These are phyloP conservation scores for Rhabdomys dilectus DNA, from an alignment of 2,113 vertebrate species.

Conservation along the genomic window DNA sequence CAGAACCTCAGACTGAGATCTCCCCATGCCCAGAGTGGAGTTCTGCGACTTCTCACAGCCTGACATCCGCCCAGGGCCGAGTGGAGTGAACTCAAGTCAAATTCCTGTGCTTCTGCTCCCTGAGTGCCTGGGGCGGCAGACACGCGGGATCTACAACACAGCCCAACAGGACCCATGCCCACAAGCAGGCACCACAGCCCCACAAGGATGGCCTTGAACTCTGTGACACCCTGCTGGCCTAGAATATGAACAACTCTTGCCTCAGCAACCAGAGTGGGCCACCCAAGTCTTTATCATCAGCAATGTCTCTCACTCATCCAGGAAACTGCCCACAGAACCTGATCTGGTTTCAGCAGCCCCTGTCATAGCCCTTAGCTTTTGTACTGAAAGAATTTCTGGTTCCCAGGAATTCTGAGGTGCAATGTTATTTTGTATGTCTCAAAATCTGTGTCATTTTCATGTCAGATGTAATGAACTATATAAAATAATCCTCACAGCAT, in stretches of 20 bases:
- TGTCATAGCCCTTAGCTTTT: background rate
- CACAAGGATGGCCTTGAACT: background rate
- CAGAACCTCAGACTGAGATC: no score
- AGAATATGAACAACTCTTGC: background rate
- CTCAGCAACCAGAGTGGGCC: background rate
- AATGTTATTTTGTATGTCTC: conserved; percentile 54
- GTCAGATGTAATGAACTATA: conserved; percentile 71
- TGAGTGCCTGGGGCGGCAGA: no score
- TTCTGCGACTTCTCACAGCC: no score
- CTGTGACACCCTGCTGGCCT: background rate
- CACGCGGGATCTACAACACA: no score
- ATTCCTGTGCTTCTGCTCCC: no score
- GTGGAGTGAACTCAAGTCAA: no score
- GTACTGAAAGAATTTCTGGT: background rate
- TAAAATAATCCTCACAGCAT: background rate
- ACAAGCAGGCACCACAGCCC: no score
- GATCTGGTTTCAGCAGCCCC: background rate
- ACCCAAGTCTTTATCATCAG: background rate
- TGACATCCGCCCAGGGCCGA: no score
- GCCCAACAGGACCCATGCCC: no score
- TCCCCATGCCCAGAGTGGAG: no score
- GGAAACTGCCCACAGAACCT: background rate
- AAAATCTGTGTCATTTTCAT: conserved; percentile 71
- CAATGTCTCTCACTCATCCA: background rate
- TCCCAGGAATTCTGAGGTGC: background rate